Percentiles rank a stretch among this genome's conserved stretches.
Conservation (phyloP, 2,888 invertebrate species). For the Lutraria lutraria region DNA sequence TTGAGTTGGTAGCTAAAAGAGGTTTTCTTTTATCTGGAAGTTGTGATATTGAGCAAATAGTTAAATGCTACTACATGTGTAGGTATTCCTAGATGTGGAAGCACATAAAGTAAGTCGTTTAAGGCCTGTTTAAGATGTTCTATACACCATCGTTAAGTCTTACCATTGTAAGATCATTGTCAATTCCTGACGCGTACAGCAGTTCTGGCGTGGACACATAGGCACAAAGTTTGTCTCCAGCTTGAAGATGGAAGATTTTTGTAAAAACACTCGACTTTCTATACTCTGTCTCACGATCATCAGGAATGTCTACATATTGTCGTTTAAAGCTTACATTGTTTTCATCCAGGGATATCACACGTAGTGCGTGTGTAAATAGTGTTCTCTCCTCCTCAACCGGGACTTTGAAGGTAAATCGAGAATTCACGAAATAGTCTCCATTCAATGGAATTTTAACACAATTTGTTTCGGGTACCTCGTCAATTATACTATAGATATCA, state of each 20-base stretch:
- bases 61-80: too few relatives aligned
- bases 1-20: too few relatives aligned
- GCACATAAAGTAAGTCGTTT: too few relatives aligned
- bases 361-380: background rate
- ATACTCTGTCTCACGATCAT: conserved; percentile 1
- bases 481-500: conserved; percentile 18
- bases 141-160: background rate
- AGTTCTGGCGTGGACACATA: conserved; percentile 17
- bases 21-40: too few relatives aligned
- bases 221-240: conserved; percentile 20
- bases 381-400: background rate
- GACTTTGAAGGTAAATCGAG: conserved; percentile 28
- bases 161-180: conserved; percentile 30
- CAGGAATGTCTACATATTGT: conserved; percentile 31
- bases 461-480: background rate
- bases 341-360: background rate
- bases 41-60: too few relatives aligned
- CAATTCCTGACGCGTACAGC: conserved; percentile 32
- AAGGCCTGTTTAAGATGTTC: background rate
- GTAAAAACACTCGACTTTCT: conserved; percentile 36
- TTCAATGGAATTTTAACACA: conserved; percentile 5
- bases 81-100: too few relatives aligned
- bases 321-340: background rate
- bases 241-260: conserved; percentile 13
- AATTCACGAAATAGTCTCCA: conserved; percentile 29